These are phyloP conservation scores for Darevskia nairensis DNA, from an alignment of 2,797 vertebrate genomes.

Conservation along the genomic window DNA sequence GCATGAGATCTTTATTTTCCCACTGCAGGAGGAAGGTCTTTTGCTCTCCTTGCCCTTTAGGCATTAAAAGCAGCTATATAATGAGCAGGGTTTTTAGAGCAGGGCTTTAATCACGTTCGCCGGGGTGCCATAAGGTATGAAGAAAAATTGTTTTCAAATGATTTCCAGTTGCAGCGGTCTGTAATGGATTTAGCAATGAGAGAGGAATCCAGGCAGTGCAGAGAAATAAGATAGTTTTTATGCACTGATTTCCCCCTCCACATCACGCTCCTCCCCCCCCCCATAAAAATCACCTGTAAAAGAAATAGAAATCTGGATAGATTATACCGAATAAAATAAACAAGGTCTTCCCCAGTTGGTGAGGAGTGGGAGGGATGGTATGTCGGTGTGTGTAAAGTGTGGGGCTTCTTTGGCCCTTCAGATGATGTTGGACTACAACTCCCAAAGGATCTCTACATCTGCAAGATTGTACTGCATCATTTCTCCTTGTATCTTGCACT, in stretches of 20 bases:
- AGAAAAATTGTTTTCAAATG: constrained; percentile 33
- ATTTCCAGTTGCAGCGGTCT: constrained; percentile 1
- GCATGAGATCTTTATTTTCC: constrained; percentile 2
- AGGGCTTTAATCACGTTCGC: constrained; percentile 26
- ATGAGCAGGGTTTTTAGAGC: neutral
- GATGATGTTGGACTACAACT: too few relatives aligned
- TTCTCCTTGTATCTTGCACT: too few relatives aligned
- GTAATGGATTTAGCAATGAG: constrained; percentile 14
- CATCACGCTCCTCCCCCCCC: too few relatives aligned
- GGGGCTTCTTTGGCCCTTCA: too few relatives aligned
- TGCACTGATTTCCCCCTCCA: neutral
- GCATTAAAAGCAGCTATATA: constrained; percentile 11
- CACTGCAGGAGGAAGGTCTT: neutral
- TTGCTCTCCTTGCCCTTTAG: constrained; percentile 4
- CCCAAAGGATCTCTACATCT: too few relatives aligned
- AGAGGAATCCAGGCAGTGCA: neutral
- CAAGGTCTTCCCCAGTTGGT: neutral
- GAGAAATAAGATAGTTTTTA: neutral
- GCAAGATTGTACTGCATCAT: too few relatives aligned
- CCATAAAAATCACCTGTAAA: neutral
- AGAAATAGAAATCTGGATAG: constrained; percentile 8
- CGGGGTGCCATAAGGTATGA: neutral
- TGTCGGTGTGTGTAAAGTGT: too few relatives aligned
- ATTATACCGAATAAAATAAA: neutral
- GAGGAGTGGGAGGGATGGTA: neutral